These are phyloP conservation scores for Capromys pilorides DNA, from an alignment of 2,797 vertebrate genomes.

Conservation along the genomic window DNA sequence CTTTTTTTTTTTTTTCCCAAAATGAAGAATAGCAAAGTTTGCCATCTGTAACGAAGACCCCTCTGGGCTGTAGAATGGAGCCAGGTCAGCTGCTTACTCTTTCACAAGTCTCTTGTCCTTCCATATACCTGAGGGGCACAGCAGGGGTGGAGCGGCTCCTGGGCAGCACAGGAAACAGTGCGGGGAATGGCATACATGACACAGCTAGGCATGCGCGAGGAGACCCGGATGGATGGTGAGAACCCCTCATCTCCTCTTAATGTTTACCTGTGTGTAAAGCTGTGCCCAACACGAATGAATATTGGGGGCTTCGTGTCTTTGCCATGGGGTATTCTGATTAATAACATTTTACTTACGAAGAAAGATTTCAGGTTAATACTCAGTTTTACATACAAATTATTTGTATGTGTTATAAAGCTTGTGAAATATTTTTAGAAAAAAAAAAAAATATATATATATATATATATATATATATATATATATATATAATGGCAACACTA, in stretches of 20 bases:
- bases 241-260: constrained; percentile 5
- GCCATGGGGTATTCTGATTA: neutral
- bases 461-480: neutral
- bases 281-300: neutral
- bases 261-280: neutral
- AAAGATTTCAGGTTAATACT: constrained; percentile 1
- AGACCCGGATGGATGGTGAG: neutral
- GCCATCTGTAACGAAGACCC: constrained; percentile 54
- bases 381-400: neutral
- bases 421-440: constrained; percentile 28
- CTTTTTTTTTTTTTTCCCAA: constrained; percentile 19
- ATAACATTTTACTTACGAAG: neutral
- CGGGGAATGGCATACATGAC: neutral
- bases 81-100: constrained; percentile 10
- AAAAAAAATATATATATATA: neutral
- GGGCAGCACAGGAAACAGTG: neutral
- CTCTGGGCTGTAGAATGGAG: constrained; percentile 22
- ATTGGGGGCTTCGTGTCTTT: neutral
- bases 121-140: constrained; percentile 38
- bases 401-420: neutral
- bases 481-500: neutral
- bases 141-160: constrained; percentile 20
- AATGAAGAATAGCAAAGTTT: neutral
- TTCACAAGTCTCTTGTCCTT: neutral
- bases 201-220: neutral